Percentiles rank a stretch among this genome's conserved stretches.
Conservation (phyloP, 1,140 invertebrate genomes). For the Sitodiplosis mosellana region DNA sequence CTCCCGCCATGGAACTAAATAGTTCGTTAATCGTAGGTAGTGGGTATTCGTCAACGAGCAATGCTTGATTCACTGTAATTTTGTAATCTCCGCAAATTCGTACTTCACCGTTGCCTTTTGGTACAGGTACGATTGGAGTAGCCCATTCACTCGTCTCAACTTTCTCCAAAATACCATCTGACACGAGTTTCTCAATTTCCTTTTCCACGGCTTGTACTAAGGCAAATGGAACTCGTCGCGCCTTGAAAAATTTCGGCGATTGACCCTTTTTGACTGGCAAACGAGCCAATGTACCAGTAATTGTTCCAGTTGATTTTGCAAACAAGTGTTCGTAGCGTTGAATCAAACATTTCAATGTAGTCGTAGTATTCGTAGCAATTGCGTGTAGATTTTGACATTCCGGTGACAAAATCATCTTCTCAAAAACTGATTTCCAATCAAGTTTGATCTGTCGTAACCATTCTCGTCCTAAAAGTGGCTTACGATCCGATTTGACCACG, state of each 20-base stretch:
- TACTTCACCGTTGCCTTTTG: constrained; percentile 24
- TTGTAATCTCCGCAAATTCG: constrained; percentile 26
- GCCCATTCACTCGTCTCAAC: constrained; percentile 20
- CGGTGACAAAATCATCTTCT: too few species aligned
- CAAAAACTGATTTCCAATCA: too few species aligned
- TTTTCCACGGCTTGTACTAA: constrained; percentile 7
- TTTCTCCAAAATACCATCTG: constrained; percentile 11
- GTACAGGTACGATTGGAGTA: constrained; percentile 26
- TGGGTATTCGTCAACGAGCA: constrained; percentile 10
- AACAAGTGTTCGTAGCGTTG: too few species aligned
- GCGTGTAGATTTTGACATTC: too few species aligned
- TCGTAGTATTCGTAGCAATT: too few species aligned
- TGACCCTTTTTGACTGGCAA: constrained; percentile 2
- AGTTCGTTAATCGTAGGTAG: constrained; percentile 12
- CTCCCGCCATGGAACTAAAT: constrained; percentile 9
- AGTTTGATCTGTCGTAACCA: too few species aligned
- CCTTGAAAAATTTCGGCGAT: constrained; percentile 2
- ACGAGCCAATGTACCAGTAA: background rate
- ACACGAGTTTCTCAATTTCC: constrained; percentile 22
- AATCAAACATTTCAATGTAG: too few species aligned
- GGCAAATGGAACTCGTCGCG: constrained; percentile 1
- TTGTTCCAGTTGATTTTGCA: too few species aligned
- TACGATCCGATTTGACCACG: too few species aligned
- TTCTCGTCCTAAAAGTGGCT: too few species aligned
- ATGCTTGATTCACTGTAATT: constrained; percentile 3